A percentile compares a stretch with the other conserved stretches of the same genome.
These are phyloP conservation scores for Phymorhynchus buccinoides DNA, from an alignment of 1,140 invertebrate genomes.

Conservation along the genomic window DNA sequence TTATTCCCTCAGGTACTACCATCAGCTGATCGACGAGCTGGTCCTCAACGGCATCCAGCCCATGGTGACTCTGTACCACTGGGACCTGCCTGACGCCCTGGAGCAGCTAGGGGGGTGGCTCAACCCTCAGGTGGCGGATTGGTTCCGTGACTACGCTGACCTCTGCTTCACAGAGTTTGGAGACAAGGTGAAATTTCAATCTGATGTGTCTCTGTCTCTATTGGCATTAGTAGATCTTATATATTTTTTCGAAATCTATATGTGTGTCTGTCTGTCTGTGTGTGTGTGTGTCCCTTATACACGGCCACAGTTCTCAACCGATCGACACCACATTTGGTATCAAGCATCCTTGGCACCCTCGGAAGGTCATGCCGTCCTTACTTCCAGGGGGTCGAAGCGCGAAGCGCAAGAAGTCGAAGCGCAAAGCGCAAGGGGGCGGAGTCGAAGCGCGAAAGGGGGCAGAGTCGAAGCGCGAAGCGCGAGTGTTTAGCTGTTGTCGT, in stretches of 20 bases:
- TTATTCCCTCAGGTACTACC: constrained; percentile 63
- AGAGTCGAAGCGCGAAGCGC: no score
- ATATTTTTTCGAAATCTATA: background rate
- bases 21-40: constrained; percentile 58
- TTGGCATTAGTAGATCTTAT: background rate
- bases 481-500: no score
- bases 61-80: constrained; percentile 77
- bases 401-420: no score
- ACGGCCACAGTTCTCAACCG: no score
- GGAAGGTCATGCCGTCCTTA: no score
- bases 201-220: background rate
- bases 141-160: constrained; percentile 75
- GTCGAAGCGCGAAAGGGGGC: no score
- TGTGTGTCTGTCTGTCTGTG: constrained; percentile 5
- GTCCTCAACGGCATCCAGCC: constrained; percentile 50
- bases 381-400: no score
- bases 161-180: constrained; percentile 71
- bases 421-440: no score
- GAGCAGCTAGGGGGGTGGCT: constrained; percentile 75
- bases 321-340: no score
- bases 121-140: constrained; percentile 75
- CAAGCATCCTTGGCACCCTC: no score
- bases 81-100: constrained; percentile 73
- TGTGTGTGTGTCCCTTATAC: no score
- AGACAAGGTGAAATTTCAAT: constrained; percentile 46